Conservation (phyloP, 1,140 invertebrate species). For the Drosophila parabipectinata region DNA sequence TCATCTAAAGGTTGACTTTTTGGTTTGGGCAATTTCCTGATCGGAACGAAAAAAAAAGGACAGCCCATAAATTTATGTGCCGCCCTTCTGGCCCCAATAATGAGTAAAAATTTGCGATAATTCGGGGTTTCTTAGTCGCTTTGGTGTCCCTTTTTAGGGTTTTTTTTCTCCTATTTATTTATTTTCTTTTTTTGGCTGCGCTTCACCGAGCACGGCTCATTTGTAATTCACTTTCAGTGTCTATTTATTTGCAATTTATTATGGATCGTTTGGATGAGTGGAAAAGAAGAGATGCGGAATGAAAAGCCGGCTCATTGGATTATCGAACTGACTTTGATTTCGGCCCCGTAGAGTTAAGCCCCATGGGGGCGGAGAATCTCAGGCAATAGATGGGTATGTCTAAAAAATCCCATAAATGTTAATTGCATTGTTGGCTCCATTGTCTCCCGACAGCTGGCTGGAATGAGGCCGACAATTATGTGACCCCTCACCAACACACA, state of each 20-base stretch:
- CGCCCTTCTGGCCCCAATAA: conserved; percentile 66
- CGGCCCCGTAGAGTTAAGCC: conserved; percentile 2
- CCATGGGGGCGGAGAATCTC: background rate
- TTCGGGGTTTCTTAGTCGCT: conserved; percentile 57
- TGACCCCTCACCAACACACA: conserved; percentile 24
- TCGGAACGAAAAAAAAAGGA: conserved; percentile 53
- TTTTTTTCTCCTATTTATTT: background rate
- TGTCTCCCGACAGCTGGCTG: conserved; percentile 56
- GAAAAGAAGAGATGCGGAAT: conserved; percentile 32
- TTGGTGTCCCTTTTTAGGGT: conserved; percentile 27
- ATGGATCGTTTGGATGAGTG: conserved; percentile 25
- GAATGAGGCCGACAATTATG: conserved; percentile 72
- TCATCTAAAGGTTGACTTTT: background rate
- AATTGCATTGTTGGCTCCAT: conserved; percentile 64
- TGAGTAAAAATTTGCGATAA: conserved; percentile 78
- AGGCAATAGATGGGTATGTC: background rate
- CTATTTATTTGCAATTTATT: conserved; percentile 70
- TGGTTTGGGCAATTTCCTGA: conserved; percentile 57
- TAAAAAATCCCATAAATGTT: conserved; percentile 77
- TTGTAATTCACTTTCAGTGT: conserved; percentile 78
- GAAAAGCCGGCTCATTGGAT: conserved; percentile 72
- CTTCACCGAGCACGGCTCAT: conserved; percentile 57
- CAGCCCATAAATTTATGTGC: conserved; percentile 69
- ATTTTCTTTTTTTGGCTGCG: conserved; percentile 37
- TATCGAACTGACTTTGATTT: conserved; percentile 72